Base-by-base conservation (phyloP, 2,888 invertebrate genomes). In the Spodoptera exigua region DNA sequence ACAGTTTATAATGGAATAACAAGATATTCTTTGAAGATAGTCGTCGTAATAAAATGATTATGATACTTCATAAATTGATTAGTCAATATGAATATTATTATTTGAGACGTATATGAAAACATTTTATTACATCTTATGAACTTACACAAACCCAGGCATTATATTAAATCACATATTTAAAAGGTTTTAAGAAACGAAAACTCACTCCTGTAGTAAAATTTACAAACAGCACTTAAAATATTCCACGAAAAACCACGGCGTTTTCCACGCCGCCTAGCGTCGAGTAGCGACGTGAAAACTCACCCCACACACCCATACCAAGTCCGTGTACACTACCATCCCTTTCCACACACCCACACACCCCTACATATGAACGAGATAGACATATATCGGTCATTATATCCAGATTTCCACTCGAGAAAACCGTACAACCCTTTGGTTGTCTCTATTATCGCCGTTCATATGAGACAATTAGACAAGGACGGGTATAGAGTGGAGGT, bases 361-460 rank as follows among this genome's bases (percentile, higher is more conserved):
- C 80, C 79, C 89, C 84, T 91, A 93, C 90, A 92, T 86, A 89
- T 85, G 93, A 94, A 87, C 78, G 92, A 88, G 94, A 94, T 87
- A 84, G 88, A 81, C 88, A 80, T 90, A 91, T 74, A 88, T 89
- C 81, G 86, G 85, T 84, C 87, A 88, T 87, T 84, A 88, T 82
- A 84, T 83, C 77, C 66, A 74, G 84, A 80, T 93, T 93, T 91
- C 79, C 90, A 86, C 86, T 82, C 79, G 82, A 84, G 91, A 92
- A 93, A 93, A 92, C 89, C 89, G 83, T 85, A 84, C 90, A 90
- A 89, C 88, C 90, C 92, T 88, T 88, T 87, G 86, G 83, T 84
- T 80, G 86, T 93, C 93, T 93, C 93, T 86, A 85, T 92, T 92
- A 89, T 86, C 86, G 73, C 82, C 76, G 79, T 80, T 78, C 76